phyloP scores from a whole-genome alignment of 2,888 invertebrate genomes.

The Hypena proboscidalis region DNA sequence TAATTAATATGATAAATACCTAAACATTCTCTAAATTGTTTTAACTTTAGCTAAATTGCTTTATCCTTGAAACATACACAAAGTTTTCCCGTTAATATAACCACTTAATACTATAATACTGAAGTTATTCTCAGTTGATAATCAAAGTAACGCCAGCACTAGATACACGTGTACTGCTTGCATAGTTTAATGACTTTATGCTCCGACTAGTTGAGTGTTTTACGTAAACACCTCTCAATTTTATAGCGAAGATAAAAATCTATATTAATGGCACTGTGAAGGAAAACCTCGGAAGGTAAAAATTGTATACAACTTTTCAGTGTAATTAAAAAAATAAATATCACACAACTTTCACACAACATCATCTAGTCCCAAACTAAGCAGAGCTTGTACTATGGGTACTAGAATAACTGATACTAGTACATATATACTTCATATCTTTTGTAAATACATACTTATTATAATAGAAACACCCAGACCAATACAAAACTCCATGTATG shows the following conservation, averaged over 20 bases:
- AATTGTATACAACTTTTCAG: conserved; percentile 25
- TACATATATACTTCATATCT: no score
- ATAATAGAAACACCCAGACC: no score
- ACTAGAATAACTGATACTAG: no score
- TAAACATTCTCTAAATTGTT: conserved; percentile 34
- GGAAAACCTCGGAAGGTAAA: conserved; percentile 11
- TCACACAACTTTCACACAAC: no score
- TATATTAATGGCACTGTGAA: no score
- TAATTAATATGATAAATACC: conserved; percentile 22
- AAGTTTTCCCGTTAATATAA: conserved; percentile 32
- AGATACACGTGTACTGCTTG: conserved; percentile 14
- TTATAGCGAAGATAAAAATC: not conserved
- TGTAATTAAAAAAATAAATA: no score
- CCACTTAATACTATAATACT: conserved; percentile 14
- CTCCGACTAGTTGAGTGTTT: not conserved
- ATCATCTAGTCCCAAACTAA: no score
- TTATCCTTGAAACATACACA: conserved; percentile 35
- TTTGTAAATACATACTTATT: no score
- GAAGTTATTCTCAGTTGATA: conserved; percentile 17
- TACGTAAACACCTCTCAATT: not conserved
- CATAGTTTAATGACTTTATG: conserved; percentile 4
- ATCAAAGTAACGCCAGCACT: conserved; percentile 19
- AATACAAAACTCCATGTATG: no score
- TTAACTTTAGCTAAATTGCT: no score
- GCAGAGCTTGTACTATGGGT: no score